Evolutionary conservation across 1,140 invertebrate genomes (phyloP).

Genomic region (Phenacoccus solenopsis): DNA sequence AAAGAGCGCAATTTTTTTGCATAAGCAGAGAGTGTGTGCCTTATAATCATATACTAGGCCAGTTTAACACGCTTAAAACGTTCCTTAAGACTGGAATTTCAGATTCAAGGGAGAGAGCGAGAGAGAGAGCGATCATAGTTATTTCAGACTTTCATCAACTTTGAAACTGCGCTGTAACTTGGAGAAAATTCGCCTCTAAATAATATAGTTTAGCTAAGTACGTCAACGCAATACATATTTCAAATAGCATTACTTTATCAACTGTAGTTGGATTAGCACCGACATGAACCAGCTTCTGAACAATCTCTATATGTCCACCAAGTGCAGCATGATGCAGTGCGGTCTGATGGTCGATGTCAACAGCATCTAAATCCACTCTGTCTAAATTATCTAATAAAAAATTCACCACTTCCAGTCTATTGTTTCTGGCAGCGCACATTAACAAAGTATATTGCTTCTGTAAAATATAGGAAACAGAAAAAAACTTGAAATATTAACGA

Average conservation of each 20-base stretch:
- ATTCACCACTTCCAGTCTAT: slow-evolving; percentile 45
- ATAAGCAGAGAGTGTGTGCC: no score
- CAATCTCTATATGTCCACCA: slow-evolving; percentile 38
- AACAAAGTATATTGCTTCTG: slow-evolving; percentile 55
- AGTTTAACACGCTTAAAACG: no score
- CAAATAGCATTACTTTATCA: slow-evolving; percentile 41
- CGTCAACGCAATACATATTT: neutral
- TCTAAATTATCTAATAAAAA: slow-evolving; percentile 46
- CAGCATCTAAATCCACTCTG: slow-evolving; percentile 44
- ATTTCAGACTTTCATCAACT: no score
- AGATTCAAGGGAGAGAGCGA: no score
- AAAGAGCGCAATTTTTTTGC: no score
- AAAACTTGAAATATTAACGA: no score
- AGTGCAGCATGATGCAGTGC: slow-evolving; percentile 38
- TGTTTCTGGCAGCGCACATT: slow-evolving; percentile 54
- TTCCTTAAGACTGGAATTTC: no score
- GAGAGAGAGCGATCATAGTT: no score
- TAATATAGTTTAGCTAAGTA: neutral
- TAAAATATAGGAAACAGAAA: slow-evolving; percentile 22
- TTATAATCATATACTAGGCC: no score
- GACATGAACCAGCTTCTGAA: slow-evolving; percentile 45
- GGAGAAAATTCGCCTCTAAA: no score
- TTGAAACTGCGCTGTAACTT: no score
- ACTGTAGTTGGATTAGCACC: slow-evolving; percentile 43
- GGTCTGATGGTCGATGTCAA: slow-evolving; percentile 38